Percentiles rank a stretch among this genome's conserved stretches.
Conservation (phyloP, 2,113 vertebrate genomes). For the Scophthalmus maximus region DNA sequence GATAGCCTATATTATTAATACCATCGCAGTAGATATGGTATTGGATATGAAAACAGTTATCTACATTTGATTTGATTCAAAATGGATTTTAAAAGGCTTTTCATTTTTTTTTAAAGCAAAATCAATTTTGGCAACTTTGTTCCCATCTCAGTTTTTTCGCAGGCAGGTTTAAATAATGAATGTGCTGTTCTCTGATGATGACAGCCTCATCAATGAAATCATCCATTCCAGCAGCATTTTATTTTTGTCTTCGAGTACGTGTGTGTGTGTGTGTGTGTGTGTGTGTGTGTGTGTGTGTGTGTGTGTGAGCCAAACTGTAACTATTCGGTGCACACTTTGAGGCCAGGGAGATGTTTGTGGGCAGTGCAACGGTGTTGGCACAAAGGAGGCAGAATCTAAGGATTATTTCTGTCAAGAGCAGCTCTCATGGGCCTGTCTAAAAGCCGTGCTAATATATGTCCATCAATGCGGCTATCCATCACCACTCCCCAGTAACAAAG, state of each 20-base stretch:
- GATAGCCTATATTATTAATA: constrained; percentile 2
- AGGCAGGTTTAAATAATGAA: constrained; percentile 45
- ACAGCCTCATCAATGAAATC: constrained; percentile 46
- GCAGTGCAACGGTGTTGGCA: constrained; percentile 20
- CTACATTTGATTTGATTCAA: too few relatives aligned
- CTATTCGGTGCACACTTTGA: constrained; percentile 1
- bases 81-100: constrained; percentile 2
- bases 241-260: constrained; percentile 23
- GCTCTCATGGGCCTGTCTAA: constrained; percentile 72
- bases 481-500: constrained; percentile 60
- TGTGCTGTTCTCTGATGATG: constrained; percentile 34
- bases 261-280: constrained; percentile 9
- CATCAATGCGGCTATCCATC: constrained; percentile 74
- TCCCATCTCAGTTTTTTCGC: constrained; percentile 2
- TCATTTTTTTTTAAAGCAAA: constrained; percentile 18
- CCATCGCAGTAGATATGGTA: background rate
- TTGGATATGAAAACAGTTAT: background rate
- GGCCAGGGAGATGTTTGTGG: background rate
- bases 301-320: constrained; percentile 35
- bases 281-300: constrained; percentile 12
- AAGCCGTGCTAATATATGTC: constrained; percentile 77
- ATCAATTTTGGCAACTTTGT: constrained; percentile 7
- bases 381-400: constrained; percentile 48
- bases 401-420: constrained; percentile 78
- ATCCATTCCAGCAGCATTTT: constrained; percentile 26